A percentile compares a stretch with the other conserved stretches of the same genome.
Conservation (phyloP, 2,797 vertebrate species). For the Oryzias sinensis region DNA sequence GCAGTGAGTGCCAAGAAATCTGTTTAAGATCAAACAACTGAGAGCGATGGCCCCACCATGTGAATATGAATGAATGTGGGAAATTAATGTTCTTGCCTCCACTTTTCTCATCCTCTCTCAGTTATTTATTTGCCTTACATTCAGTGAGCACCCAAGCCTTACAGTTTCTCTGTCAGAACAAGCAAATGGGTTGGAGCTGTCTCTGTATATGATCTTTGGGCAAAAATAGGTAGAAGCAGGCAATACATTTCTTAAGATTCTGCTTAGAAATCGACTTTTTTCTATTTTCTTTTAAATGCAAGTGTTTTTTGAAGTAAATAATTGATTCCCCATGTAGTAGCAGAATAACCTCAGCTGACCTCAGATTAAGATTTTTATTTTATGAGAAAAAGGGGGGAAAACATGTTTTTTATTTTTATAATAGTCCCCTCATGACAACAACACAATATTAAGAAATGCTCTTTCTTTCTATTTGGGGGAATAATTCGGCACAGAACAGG, state of each 20-base stretch:
- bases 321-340: conserved; percentile 16
- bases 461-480: no score
- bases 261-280: conserved; percentile 63
- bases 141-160: conserved; percentile 62
- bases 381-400: no score
- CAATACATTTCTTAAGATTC: conserved; percentile 30
- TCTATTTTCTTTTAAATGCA: conserved; percentile 41
- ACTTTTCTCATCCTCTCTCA: conserved; percentile 5
- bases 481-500: no score
- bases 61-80: conserved; percentile 73
- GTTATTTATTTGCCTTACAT: conserved; percentile 75
- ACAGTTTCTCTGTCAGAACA: conserved; percentile 62
- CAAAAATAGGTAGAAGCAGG: not conserved
- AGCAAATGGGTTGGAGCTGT: conserved; percentile 47
- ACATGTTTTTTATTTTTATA: not conserved
- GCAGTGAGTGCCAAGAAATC: conserved; percentile 64
- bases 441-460: no score
- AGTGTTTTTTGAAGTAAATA: conserved; percentile 29
- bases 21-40: conserved; percentile 69
- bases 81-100: conserved; percentile 60
- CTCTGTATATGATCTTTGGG: conserved; percentile 46
- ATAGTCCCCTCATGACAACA: no score
- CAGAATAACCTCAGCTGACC: conserved; percentile 10
- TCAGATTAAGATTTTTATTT: conserved; percentile 1
- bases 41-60: conserved; percentile 58